Percentiles rank a stretch among this genome's conserved stretches.
Conservation (phyloP, 1,140 invertebrate species). For the Triops longicaudatus region DNA sequence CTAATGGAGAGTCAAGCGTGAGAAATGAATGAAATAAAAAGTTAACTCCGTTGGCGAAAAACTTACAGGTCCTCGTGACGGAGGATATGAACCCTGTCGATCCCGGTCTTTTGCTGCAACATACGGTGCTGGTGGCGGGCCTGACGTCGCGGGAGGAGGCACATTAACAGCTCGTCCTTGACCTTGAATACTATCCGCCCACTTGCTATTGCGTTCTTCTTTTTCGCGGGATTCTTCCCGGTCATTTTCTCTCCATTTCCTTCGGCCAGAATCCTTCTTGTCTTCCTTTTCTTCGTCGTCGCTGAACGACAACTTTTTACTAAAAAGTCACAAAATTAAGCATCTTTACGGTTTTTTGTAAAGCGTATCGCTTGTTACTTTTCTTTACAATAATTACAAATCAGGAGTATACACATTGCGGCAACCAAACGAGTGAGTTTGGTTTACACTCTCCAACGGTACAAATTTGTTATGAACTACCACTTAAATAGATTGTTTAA, state of each 20-base stretch:
- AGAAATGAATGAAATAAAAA: background rate
- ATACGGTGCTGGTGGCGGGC: conserved; percentile 26
- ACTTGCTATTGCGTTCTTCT: conserved; percentile 22
- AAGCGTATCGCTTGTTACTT: too few species aligned
- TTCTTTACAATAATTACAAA: too few species aligned
- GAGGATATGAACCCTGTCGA: background rate
- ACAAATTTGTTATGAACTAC: too few species aligned
- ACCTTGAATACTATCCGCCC: conserved; percentile 29
- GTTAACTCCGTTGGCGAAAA: background rate
- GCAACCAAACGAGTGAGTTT: too few species aligned
- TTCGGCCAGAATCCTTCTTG: conserved; percentile 30
- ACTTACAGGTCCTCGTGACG: background rate
- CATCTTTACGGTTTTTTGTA: too few species aligned
- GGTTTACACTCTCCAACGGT: too few species aligned
- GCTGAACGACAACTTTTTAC: conserved; percentile 52
- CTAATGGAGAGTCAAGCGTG: conserved; percentile 23
- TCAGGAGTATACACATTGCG: too few species aligned
- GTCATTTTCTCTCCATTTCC: conserved; percentile 25
- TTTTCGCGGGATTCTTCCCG: conserved; percentile 21
- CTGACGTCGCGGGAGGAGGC: background rate
- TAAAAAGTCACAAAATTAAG: conserved; percentile 40
- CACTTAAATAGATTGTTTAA: too few species aligned
- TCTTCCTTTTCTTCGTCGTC: conserved; percentile 63
- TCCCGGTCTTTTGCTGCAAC: conserved; percentile 19
- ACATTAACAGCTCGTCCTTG: conserved; percentile 22